These are phyloP conservation scores for Gila orcuttii DNA, from an alignment of 2,113 vertebrate genomes.

Conservation along the genomic window DNA sequence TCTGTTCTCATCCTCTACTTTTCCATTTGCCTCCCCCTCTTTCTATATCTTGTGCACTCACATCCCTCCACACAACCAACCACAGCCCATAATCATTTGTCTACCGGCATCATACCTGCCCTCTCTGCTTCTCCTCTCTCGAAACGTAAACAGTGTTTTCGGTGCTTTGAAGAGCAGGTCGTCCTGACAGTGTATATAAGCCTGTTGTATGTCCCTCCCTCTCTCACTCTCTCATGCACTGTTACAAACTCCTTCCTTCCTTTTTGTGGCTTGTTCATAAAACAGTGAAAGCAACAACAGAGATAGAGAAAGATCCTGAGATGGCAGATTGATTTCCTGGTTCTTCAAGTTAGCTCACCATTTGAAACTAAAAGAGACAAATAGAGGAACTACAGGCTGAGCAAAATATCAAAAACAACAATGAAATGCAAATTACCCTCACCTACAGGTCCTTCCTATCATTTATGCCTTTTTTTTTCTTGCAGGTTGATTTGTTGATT, in stretches of 20 bases:
- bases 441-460: not conserved
- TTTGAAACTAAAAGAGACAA: not conserved
- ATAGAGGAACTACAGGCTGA: not conserved
- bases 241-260: constrained; percentile 72
- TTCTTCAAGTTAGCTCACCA: not conserved
- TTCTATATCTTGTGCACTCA: not conserved
- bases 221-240: constrained; percentile 50
- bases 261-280: constrained; percentile 75
- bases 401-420: not conserved
- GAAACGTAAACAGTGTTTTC: constrained; percentile 63
- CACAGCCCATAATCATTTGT: not conserved
- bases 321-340: not conserved
- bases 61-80: constrained; percentile 17
- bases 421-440: not conserved
- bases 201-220: constrained; percentile 55
- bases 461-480: not conserved
- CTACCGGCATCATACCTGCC: constrained; percentile 21
- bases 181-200: constrained; percentile 33
- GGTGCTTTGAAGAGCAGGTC: constrained; percentile 21
- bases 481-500: not conserved
- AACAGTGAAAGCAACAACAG: constrained; percentile 71
- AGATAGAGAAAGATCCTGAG: not conserved
- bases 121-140: constrained; percentile 60
- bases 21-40: not conserved
- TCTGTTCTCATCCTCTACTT: not conserved